These are phyloP conservation scores for Drosophila sp. DNA, from an alignment of 1,140 invertebrate genomes.

Conservation along the genomic window DNA sequence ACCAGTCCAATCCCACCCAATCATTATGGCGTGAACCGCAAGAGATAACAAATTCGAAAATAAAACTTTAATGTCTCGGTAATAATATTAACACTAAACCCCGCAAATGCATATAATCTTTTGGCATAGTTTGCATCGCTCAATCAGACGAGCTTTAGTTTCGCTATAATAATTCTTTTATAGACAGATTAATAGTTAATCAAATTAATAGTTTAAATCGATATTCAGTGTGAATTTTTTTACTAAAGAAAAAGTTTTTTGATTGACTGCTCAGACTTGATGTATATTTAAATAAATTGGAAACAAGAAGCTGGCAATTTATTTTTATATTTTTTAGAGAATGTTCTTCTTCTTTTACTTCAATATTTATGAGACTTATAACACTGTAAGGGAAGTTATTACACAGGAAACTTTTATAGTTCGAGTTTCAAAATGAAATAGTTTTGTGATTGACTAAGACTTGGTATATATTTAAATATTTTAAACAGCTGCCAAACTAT, in stretches of 20 bases:
- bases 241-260: background rate
- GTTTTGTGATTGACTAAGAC: too few relatives aligned
- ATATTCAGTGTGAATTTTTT: background rate
- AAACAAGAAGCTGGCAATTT: too few relatives aligned
- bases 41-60: slow-evolving; percentile 2
- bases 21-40: background rate
- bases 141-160: background rate
- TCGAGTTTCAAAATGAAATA: too few relatives aligned
- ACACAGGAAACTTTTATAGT: too few relatives aligned
- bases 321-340: too few relatives aligned
- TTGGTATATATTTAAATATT: too few relatives aligned
- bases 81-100: background rate
- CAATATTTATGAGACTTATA: background rate
- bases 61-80: background rate
- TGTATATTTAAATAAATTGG: too few relatives aligned
- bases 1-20: background rate
- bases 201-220: background rate
- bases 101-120: background rate
- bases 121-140: background rate
- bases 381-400: too few relatives aligned
- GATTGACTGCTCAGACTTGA: background rate
- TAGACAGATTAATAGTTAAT: background rate
- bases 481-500: background rate
- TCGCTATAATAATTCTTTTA: background rate
- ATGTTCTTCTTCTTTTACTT: background rate